Evolutionary conservation across 1,140 invertebrate genomes (phyloP), one percentile per base, ranked within the genome.

Genomic region (Bombus impatiens): DNA sequence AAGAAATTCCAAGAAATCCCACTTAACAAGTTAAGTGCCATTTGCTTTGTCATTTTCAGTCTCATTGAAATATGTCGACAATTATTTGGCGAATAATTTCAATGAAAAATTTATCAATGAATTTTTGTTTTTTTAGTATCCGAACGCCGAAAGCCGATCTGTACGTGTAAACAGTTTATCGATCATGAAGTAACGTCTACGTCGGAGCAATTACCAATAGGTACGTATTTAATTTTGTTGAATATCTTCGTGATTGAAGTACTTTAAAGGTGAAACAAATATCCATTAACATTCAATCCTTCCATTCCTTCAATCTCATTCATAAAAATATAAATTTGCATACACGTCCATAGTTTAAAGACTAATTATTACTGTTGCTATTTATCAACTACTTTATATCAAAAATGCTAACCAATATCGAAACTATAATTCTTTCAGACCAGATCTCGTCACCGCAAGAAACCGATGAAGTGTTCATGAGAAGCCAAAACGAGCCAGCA

Each of bases 181-280:
- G 90, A 88, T n/a, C 82, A 42, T 44, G 78, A 88, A 68, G 25
- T 57, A 70, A 35, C 18, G 35, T 70, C 65, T 12, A 44, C 47
- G n/a, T 37, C 32, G 28, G 3, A 47, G 35, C 40, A 57, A 44
- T 62, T 18, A 15, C 32, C 25, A 15, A 6, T 80, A 87, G 86
- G 89, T 90, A 89, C 12, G 40, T 40, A 65, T 67, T 35, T 22
- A 35, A 68, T 68, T 70, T 70, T 71, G 13, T 71, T 28, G 25
- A 3, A 35, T 42, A 13, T 71, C 25, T 71, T 71, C 5, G 44
- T 47, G 44, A 15, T 47, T 15, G 18, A 47, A 47, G 15, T 47
- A 47, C 18, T 18, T 15, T 47, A 18, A 47, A 53, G 8, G 18
- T 2, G 47, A 53, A 53, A 22, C 1, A 53, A 53, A 22, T 53